Percentiles rank a stretch among this genome's conserved stretches.
Conservation (phyloP, 2,113 vertebrate species). For the Perca schrenkii region DNA sequence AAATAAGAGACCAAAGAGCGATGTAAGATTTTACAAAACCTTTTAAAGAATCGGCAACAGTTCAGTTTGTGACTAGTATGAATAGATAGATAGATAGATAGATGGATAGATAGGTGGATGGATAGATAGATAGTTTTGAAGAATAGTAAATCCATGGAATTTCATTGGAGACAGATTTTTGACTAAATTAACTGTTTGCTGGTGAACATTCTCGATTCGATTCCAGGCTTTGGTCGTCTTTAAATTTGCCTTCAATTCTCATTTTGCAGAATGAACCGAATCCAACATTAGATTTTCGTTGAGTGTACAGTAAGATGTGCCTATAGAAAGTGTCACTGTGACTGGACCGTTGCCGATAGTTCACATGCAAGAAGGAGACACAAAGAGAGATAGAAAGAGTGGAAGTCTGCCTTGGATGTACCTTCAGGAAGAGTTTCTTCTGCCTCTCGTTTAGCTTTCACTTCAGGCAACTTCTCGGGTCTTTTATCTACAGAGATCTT, state of each 20-base stretch:
- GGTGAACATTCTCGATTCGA: too few relatives aligned
- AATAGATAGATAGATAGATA: too few relatives aligned
- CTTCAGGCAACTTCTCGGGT: constrained; percentile 56
- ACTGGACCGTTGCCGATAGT: constrained; percentile 7
- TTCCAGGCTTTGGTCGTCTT: too few relatives aligned
- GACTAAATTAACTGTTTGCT: too few relatives aligned
- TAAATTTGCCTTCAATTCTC: too few relatives aligned
- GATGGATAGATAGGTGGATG: too few relatives aligned
- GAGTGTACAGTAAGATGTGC: not conserved
- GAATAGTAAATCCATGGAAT: too few relatives aligned
- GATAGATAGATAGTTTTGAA: too few relatives aligned
- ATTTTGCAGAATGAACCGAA: not conserved
- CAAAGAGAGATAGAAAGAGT: constrained; percentile 8
- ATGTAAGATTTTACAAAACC: not conserved
- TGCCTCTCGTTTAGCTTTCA: constrained; percentile 72
- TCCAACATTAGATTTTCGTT: not conserved
- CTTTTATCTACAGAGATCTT: constrained; percentile 40
- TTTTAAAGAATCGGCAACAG: constrained; percentile 12
- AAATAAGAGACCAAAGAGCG: not conserved
- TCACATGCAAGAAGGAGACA: constrained; percentile 24
- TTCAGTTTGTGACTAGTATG: constrained; percentile 4
- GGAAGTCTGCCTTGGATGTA: constrained; percentile 54
- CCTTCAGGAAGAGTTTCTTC: constrained; percentile 70
- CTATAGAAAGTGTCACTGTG: not conserved
- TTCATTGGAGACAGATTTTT: too few relatives aligned